Conservation (phyloP, 1,140 invertebrate species). For the Hylaeus volcanicus region DNA sequence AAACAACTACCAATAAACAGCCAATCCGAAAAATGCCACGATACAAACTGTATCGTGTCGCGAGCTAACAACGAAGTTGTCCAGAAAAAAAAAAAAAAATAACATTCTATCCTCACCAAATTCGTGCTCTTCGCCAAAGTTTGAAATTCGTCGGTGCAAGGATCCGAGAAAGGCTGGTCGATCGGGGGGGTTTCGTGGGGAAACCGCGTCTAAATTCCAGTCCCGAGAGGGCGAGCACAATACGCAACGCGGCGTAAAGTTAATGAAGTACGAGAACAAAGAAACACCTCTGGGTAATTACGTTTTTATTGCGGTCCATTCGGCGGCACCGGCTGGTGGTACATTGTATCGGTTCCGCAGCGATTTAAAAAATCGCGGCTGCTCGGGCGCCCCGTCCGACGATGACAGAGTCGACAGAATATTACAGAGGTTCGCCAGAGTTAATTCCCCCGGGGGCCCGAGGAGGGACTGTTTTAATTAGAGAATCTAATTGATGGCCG, state of each 20-base stretch:
- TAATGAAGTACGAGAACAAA: background rate
- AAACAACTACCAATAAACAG: too few relatives aligned
- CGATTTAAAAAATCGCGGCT: background rate
- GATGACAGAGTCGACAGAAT: slow-evolving; percentile 61
- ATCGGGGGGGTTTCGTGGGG: too few relatives aligned
- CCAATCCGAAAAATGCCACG: too few relatives aligned
- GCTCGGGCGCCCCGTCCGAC: background rate
- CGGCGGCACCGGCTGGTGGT: background rate
- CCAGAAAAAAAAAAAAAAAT: too few relatives aligned
- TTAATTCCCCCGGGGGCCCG: slow-evolving; percentile 51
- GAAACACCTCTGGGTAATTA: background rate
- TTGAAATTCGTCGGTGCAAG: too few relatives aligned
- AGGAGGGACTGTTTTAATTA: slow-evolving; percentile 69
- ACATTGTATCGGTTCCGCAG: background rate
- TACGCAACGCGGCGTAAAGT: background rate
- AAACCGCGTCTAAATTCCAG: too few relatives aligned
- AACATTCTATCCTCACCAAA: too few relatives aligned
- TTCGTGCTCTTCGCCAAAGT: too few relatives aligned
- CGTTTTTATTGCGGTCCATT: background rate
- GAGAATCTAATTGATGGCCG: slow-evolving; percentile 70
- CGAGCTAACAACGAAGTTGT: too few relatives aligned
- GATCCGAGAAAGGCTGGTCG: too few relatives aligned
- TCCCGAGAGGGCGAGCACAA: too few relatives aligned
- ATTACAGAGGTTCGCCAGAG: slow-evolving; percentile 39
- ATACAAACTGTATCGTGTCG: too few relatives aligned